A percentile compares a stretch with the other conserved stretches of the same genome.
Conservation (phyloP, 2,113 vertebrate species). For the Podilymbus podiceps region DNA sequence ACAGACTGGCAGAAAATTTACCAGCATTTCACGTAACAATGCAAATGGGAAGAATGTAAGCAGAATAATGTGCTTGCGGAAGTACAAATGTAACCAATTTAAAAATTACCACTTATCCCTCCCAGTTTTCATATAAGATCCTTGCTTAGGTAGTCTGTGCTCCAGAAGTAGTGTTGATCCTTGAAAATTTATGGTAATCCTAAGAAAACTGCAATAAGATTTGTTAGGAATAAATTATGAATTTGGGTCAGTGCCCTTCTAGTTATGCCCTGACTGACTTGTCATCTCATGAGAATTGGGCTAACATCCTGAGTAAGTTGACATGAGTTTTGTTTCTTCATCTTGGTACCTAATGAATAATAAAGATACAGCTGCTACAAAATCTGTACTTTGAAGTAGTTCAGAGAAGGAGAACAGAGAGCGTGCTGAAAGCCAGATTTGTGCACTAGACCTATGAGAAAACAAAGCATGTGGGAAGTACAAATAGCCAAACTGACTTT, state of each 20-base stretch:
- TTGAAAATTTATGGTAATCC: slow-evolving; percentile 34
- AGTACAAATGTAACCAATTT: not conserved
- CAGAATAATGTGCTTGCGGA: not conserved
- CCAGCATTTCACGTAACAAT: slow-evolving; percentile 37
- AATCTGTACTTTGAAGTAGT: not conserved
- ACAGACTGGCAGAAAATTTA: slow-evolving; percentile 8
- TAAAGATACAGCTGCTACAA: not conserved
- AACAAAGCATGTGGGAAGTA: not conserved
- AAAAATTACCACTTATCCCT: not conserved
- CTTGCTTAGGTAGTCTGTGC: not conserved
- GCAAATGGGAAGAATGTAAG: slow-evolving; percentile 1
- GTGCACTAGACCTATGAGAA: not conserved
- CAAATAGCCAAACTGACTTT: not conserved
- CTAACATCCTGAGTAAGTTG: not conserved
- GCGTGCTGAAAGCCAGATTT: not conserved
- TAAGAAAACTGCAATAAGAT: slow-evolving; percentile 27
- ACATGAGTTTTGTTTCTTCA: not conserved
- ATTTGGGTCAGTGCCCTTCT: not conserved
- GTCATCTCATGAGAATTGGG: not conserved
- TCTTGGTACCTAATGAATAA: not conserved
- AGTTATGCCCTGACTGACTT: not conserved
- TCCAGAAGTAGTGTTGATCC: slow-evolving; percentile 5
- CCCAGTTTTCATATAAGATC: not conserved
- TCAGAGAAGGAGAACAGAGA: not conserved
- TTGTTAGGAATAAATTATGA: slow-evolving; percentile 42